Percentiles rank a stretch among this genome's conserved stretches.
Conservation (phyloP, 1,140 invertebrate species). For the Drosophila asahinai region DNA sequence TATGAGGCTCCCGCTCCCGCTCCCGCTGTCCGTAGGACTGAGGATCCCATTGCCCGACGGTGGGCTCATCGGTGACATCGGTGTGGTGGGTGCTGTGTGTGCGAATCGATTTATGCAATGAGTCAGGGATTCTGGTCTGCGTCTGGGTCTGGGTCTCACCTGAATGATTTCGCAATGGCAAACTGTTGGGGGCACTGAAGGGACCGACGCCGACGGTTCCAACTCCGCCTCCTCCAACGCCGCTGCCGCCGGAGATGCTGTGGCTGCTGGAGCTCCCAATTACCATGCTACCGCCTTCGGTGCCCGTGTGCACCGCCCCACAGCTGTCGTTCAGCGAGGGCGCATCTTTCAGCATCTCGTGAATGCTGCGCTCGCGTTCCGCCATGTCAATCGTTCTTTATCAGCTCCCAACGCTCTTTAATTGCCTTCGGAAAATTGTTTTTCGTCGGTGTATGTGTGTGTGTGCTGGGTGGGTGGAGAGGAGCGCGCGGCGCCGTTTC, state of each 20-base stretch:
- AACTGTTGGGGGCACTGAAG: slow-evolving; percentile 69
- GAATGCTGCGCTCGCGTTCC: slow-evolving; percentile 90
- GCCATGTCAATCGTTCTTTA: slow-evolving; percentile 48
- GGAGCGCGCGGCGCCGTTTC: not conserved
- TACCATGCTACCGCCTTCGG: slow-evolving; percentile 84
- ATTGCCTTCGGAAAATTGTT: slow-evolving; percentile 37
- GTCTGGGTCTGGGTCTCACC: slow-evolving; percentile 37
- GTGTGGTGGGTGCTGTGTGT: slow-evolving; percentile 73
- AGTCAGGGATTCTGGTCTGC: not conserved
- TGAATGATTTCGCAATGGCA: slow-evolving; percentile 86
- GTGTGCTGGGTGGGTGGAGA: not conserved
- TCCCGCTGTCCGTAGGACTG: slow-evolving; percentile 65
- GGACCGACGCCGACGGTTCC: slow-evolving; percentile 25
- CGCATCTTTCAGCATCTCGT: slow-evolving; percentile 95
- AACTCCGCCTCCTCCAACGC: slow-evolving; percentile 4
- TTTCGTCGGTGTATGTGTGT: slow-evolving; percentile 20
- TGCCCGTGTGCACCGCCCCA: slow-evolving; percentile 91
- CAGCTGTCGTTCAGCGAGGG: slow-evolving; percentile 92
- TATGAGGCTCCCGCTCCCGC: slow-evolving; percentile 86
- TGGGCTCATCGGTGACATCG: slow-evolving; percentile 85
- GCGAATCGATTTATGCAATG: slow-evolving; percentile 2
- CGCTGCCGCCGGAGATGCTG: slow-evolving; percentile 35
- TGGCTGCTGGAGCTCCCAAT: slow-evolving; percentile 63
- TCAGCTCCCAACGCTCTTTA: slow-evolving; percentile 6
- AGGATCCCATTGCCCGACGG: slow-evolving; percentile 82